A percentile compares a stretch with the other conserved stretches of the same genome.
Conservation (phyloP, 1,140 invertebrate genomes). For the Dermatophagoides farinae region DNA sequence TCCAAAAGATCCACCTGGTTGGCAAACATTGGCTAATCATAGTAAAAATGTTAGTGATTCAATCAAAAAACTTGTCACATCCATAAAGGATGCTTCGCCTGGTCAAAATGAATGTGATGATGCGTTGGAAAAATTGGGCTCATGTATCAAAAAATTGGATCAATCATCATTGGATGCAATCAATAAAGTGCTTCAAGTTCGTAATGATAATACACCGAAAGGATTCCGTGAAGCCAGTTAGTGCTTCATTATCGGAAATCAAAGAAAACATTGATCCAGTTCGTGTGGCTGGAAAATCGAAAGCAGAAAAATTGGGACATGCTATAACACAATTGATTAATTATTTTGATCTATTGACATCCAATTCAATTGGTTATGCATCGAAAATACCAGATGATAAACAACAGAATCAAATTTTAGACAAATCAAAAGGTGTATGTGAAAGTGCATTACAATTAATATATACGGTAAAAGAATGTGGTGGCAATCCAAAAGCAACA, state of each 20-base stretch:
- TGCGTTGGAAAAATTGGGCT: slow-evolving; percentile 53
- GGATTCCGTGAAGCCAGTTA: slow-evolving; percentile 22
- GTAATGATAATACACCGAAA: slow-evolving; percentile 52
- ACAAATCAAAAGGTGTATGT: slow-evolving; percentile 80
- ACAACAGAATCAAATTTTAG: slow-evolving; percentile 65
- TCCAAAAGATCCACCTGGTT: slow-evolving; percentile 73
- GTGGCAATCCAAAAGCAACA: slow-evolving; percentile 70
- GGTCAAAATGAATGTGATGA: slow-evolving; percentile 79
- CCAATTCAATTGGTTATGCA: slow-evolving; percentile 53
- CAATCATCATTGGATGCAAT: slow-evolving; percentile 64
- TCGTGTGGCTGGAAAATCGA: slow-evolving; percentile 55
- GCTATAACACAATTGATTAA: slow-evolving; percentile 54
- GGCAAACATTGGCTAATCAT: slow-evolving; percentile 76
- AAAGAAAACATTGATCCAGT: slow-evolving; percentile 59
- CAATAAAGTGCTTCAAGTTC: slow-evolving; percentile 49
- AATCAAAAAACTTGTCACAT: slow-evolving; percentile 75
- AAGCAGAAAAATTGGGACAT: slow-evolving; percentile 82
- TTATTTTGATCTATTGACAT: slow-evolving; percentile 63
- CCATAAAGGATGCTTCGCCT: slow-evolving; percentile 77
- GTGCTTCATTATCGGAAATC: slow-evolving; percentile 44
- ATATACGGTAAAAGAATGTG: slow-evolving; percentile 62
- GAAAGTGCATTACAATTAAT: slow-evolving; percentile 71
- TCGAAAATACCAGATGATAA: slow-evolving; percentile 71
- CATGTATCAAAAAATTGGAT: slow-evolving; percentile 58
- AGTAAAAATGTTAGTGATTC: slow-evolving; percentile 87